These are phyloP conservation scores for Pseudochirops cupreus DNA, from an alignment of 2,797 vertebrate genomes.

Conservation along the genomic window DNA sequence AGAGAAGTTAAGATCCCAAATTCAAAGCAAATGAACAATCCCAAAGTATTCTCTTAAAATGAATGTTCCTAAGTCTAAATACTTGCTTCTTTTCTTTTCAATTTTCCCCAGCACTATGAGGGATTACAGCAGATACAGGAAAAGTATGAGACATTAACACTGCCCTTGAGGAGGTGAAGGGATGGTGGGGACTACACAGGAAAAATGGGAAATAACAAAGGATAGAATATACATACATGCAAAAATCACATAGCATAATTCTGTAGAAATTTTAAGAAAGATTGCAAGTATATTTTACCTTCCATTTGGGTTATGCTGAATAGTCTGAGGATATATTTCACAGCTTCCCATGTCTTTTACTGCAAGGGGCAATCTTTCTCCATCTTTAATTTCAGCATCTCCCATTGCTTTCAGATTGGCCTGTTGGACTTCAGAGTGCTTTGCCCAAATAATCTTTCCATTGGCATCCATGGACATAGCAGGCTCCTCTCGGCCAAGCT, in stretches of 20 bases:
- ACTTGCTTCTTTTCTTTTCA: conserved; percentile 7
- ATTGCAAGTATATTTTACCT: conserved; percentile 85
- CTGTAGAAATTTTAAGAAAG: background rate
- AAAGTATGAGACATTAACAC: conserved; percentile 24
- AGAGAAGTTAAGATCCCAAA: conserved; percentile 24
- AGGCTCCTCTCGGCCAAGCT: conserved; percentile 98
- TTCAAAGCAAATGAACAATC: conserved; percentile 31
- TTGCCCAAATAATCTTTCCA: conserved; percentile 99
- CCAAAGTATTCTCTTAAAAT: conserved; percentile 30
- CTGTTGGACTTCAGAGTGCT: conserved; percentile 98
- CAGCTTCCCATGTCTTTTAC: conserved; percentile 99
- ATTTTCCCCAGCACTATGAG: conserved; percentile 25
- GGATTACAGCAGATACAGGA: background rate
- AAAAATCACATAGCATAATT: background rate
- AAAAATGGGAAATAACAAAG: conserved; percentile 2
- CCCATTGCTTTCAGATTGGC: conserved; percentile 99
- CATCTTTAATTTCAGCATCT: conserved; percentile 97
- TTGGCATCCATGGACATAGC: conserved; percentile 99
- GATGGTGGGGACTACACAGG: conserved; percentile 16
- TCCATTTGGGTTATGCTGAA: conserved; percentile 98
- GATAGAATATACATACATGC: background rate
- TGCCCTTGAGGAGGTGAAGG: background rate
- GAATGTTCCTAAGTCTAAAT: background rate
- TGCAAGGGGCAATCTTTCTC: conserved; percentile 95
- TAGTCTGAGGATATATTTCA: conserved; percentile 99